A percentile compares a stretch with the other conserved stretches of the same genome.
Evolutionary conservation across 2,113 vertebrate species (phyloP).

Genomic region (Petromus typicus): DNA sequence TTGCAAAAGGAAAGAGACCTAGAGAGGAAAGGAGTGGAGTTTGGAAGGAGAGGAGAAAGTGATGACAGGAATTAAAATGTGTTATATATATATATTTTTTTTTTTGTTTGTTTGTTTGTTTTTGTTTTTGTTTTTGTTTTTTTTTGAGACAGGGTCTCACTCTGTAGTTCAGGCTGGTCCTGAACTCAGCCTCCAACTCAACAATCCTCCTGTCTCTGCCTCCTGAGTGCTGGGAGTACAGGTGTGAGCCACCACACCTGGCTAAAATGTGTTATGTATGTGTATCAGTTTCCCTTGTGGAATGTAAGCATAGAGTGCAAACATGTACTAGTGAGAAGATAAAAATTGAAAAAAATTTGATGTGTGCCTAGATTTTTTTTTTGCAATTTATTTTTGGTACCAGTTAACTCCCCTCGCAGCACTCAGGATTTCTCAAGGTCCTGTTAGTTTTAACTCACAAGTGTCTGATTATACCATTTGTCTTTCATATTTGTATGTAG

Average conservation of each 20-base stretch:
- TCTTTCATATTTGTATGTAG: conserved; percentile 45
- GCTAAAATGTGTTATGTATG: too few relatives aligned
- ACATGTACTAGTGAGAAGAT: not conserved
- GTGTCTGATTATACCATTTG: not conserved
- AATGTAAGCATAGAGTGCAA: not conserved
- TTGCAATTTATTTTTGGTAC: not conserved
- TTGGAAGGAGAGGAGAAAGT: not conserved
- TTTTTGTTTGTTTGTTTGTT: too few relatives aligned
- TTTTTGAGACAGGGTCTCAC: too few relatives aligned
- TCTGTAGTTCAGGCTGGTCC: too few relatives aligned
- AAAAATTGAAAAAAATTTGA: not conserved
- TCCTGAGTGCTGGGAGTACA: too few relatives aligned
- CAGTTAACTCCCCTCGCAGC: not conserved
- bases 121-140: too few relatives aligned
- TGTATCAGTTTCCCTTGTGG: not conserved
- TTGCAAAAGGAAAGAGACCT: not conserved
- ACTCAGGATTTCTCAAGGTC: conserved; percentile 7
- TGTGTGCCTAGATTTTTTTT: not conserved
- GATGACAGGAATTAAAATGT: not conserved
- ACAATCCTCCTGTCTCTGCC: too few relatives aligned
- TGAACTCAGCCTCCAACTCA: too few relatives aligned
- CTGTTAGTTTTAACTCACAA: conserved; percentile 38
- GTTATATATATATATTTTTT: too few relatives aligned
- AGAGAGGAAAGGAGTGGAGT: not conserved
- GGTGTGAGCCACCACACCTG: too few relatives aligned